These are phyloP conservation scores for Oreohelix idahoensis DNA, from an alignment of 1,140 invertebrate species.

Conservation along the genomic window DNA sequence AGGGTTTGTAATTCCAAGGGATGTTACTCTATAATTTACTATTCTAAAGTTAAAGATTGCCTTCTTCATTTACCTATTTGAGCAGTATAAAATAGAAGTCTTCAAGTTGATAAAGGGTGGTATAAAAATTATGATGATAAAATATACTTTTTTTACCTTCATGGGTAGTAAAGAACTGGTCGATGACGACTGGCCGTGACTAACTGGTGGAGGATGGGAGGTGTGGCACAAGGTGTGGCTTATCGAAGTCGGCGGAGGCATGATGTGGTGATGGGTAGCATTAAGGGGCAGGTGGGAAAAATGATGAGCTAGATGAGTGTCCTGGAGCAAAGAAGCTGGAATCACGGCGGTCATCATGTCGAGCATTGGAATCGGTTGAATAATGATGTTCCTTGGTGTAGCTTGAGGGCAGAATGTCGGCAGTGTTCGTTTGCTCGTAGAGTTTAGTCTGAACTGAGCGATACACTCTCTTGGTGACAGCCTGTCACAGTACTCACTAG, in stretches of 20 bases:
- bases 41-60: too few species aligned
- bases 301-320: constrained; percentile 31
- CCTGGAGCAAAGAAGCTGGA: constrained; percentile 22
- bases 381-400: neutral
- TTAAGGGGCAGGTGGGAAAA: constrained; percentile 26
- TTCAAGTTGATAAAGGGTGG: too few species aligned
- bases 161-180: neutral
- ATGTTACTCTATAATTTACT: too few species aligned
- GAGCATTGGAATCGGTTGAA: neutral
- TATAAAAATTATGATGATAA: too few species aligned
- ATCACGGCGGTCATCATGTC: constrained; percentile 36
- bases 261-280: constrained; percentile 30
- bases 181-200: constrained; percentile 16
- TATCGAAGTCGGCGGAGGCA: constrained; percentile 25
- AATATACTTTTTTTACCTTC: too few species aligned
- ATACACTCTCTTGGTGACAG: too few species aligned
- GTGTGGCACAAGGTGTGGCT: constrained; percentile 6
- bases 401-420: neutral
- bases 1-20: too few species aligned
- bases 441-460: too few species aligned
- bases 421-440: neutral
- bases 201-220: constrained; percentile 11
- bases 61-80: too few species aligned
- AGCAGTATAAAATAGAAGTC: too few species aligned
- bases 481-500: too few species aligned